Base-by-base conservation (phyloP, 1,140 invertebrate species). In the Drosophila subobscura region DNA sequence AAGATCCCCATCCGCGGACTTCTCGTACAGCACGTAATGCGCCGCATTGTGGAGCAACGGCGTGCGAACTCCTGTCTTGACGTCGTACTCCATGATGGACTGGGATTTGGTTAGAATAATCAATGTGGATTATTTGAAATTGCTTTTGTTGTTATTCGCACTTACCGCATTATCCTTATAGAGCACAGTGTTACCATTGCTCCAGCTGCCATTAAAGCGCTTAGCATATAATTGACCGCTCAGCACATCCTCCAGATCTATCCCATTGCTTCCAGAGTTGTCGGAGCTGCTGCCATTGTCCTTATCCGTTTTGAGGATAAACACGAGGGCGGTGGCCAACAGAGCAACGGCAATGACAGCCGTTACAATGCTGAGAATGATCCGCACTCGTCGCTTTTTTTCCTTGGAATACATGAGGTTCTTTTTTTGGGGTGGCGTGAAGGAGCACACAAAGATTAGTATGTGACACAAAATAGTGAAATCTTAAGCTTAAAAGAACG, bases 151-250 rank as follows among this genome's bases (percentile, higher is more conserved):
- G 12, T 5, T 12, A 20, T 20, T 12, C 20, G 2, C 0, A 68
- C 78, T 76, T 75, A 91, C 91, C 67, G 68, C 46, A 51, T 60
- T 52, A 1, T 81, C 65, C 20, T 76, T 79, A 60, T 76, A 91
- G 33, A 91, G 79, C 27, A 91, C 14, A 68, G 49, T 83, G 27
- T 81, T 90, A 83, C 92, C 92, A 57, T 92, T 92, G 47, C 93
- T 89, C 93, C 93, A 94, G 29, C 92, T 93, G 47, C 92, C 93
- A 76, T 93, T 94, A 61, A 93, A 93, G 8, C 91, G 77, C 42
- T 89, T 91, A 0, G 93, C 85, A 54, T 85, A 89, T n/a, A 93
- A 91, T 59, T 88, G 86, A 20, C 92, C 92, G 2, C 68, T 78
- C 5, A 94, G 68, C 44, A 93, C 80, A 75, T 93, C 92, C 57